Evolutionary conservation across 2,797 vertebrate genomes (phyloP).

Genomic region (Sebastes paucispinis): DNA sequence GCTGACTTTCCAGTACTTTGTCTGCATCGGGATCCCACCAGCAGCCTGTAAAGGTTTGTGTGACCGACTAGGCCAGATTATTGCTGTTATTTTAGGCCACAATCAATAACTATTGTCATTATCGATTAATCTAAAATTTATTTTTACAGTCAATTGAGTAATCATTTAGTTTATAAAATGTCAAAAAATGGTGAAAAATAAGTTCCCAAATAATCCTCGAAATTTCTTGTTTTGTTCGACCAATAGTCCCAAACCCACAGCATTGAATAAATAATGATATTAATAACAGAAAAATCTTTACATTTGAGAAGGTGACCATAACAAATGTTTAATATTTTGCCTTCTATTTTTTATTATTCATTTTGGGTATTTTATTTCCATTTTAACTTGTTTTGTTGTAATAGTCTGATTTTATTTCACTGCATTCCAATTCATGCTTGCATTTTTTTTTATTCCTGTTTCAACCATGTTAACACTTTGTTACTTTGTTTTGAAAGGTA

Average conservation of each 20-base stretch:
- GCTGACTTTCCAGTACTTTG: conserved; percentile 94
- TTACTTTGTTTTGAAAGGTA: no score
- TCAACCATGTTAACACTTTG: no score
- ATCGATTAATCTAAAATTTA: background rate
- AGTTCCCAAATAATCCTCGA: background rate
- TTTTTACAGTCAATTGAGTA: background rate
- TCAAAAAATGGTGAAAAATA: background rate
- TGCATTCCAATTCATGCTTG: no score
- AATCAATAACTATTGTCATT: background rate
- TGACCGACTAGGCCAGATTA: background rate
- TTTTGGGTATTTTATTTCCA: no score
- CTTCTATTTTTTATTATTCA: no score
- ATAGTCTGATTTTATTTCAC: no score
- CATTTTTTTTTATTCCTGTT: background rate
- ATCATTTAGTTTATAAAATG: background rate
- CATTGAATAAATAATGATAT: background rate
- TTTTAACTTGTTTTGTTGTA: no score
- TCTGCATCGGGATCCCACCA: conserved; percentile 96
- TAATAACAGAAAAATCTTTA: background rate
- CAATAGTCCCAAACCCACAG: background rate
- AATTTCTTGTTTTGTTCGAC: background rate
- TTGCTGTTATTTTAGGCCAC: background rate
- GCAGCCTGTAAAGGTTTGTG: conserved; percentile 92
- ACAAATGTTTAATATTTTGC: background rate
- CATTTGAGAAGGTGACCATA: background rate